Base-by-base conservation (phyloP, 1,140 invertebrate species). In the Leptopilina clavipes region DNA sequence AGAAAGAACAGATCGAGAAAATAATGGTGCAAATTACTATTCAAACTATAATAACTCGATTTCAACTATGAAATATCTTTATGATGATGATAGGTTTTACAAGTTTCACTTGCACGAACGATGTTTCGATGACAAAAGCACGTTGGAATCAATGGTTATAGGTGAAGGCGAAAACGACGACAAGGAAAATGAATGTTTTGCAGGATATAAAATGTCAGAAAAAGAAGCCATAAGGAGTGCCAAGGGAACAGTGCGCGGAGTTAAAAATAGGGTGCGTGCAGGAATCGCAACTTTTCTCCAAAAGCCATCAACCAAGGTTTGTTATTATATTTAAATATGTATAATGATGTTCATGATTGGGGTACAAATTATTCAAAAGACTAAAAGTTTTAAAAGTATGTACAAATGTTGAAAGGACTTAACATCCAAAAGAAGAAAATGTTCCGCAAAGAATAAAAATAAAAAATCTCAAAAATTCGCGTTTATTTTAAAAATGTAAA, bases 241-340 rank as follows among this genome's bases (percentile, higher is more conserved):
- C 76, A 96, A 96, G 87, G 97, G 97, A 40, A 98, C 97, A 2
- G 95, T 98, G 74, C 92, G 97, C 18, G 97, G 97, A 70, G 97
- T 98, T 65, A 97, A 96, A 90, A 98, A 98, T 91, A 92, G 97
- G 82, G 97, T 99, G 22, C 91, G 97, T 81, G 96, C 97, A 71
- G 97, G 97, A 78, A 98, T 98, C 83, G 96, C 96, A 14, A 98
- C 97, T 6, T 98, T 98, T 89, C 92, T 98, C 14, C 95, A 96
- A 84, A 94, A 96, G 82, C 95, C 93, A 52, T 93, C 92, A 52
- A 93, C 92, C 71, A 95, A 95, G 93, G 95, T 96, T 83, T 22
- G 80, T 76, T 90, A 91, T 89, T 65, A 25, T 31, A 2, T 31
- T n/a, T n/a, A n/a, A n/a, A n/a, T n/a, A n/a, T n/a, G n/a, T n/a